Evolutionary conservation across 1,140 invertebrate genomes (phyloP).

Genomic region (Periplaneta americana): DNA sequence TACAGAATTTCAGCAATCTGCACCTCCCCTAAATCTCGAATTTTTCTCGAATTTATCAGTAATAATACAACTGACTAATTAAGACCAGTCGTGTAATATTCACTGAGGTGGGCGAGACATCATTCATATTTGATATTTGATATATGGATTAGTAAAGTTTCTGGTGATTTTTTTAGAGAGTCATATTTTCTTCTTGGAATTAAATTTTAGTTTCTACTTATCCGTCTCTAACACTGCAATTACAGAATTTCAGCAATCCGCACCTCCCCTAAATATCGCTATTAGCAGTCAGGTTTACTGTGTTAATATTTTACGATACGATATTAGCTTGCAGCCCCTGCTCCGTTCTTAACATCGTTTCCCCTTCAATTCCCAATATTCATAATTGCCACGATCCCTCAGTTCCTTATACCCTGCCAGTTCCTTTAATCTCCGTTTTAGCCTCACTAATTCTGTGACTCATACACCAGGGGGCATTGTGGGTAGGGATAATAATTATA

Average conservation of each 20-base stretch:
- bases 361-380: neutral
- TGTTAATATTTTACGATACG: neutral
- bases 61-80: too few relatives aligned
- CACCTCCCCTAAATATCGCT: neutral
- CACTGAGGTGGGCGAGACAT: too few relatives aligned
- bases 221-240: neutral
- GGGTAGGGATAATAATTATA: conserved; percentile 4
- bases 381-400: neutral
- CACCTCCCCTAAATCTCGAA: too few relatives aligned
- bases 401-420: neutral
- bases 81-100: too few relatives aligned
- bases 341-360: neutral
- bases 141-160: too few relatives aligned
- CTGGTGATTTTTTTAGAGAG: too few relatives aligned
- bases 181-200: neutral
- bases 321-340: neutral
- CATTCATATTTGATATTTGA: too few relatives aligned
- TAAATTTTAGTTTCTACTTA: too few relatives aligned
- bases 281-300: neutral
- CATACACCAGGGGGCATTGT: neutral
- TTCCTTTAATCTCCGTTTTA: conserved; percentile 6
- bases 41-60: too few relatives aligned
- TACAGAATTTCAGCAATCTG: too few relatives aligned
- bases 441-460: neutral
- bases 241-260: neutral